A percentile compares a stretch with the other conserved stretches of the same genome.
These are phyloP conservation scores for Acromyrmex heyeri DNA, from an alignment of 1,140 invertebrate species.

Conservation along the genomic window DNA sequence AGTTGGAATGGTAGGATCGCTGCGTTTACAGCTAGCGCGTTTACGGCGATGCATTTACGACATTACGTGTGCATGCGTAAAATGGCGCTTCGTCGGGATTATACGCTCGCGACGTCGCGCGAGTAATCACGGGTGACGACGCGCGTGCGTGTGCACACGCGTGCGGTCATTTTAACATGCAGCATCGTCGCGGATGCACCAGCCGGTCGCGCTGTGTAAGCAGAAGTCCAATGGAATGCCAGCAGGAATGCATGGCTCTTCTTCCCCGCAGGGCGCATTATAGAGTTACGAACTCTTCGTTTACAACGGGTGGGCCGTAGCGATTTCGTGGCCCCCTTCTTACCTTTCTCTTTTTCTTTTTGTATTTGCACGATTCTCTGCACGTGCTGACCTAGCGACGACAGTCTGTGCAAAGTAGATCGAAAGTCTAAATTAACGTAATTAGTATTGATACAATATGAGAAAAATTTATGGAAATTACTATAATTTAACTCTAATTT, in stretches of 20 bases:
- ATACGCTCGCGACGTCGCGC: conserved; percentile 64
- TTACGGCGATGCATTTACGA: conserved; percentile 17
- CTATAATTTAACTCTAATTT: no score
- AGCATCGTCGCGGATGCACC: conserved; percentile 66
- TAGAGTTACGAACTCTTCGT: conserved; percentile 75
- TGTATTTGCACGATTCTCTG: conserved; percentile 48
- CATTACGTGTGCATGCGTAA: conserved; percentile 18
- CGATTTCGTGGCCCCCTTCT: conserved; percentile 59
- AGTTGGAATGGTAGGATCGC: not conserved
- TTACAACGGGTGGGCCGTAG: conserved; percentile 72
- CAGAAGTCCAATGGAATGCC: conserved; percentile 73
- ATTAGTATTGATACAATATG: not conserved
- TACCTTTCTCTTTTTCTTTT: not conserved
- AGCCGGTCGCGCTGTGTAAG: conserved; percentile 65
- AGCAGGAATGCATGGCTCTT: conserved; percentile 71
- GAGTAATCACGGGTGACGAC: conserved; percentile 44
- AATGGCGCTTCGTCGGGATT: conserved; percentile 35
- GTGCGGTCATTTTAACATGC: conserved; percentile 44
- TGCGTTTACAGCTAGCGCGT: not conserved
- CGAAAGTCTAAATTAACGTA: not conserved
- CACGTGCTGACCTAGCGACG: conserved; percentile 53
- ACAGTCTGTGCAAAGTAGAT: conserved; percentile 24
- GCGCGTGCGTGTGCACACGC: conserved; percentile 30
- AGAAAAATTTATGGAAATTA: no score
- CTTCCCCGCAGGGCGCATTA: conserved; percentile 74